Conservation (phyloP, 2,888 invertebrate genomes). For the Tinea trinotella region DNA sequence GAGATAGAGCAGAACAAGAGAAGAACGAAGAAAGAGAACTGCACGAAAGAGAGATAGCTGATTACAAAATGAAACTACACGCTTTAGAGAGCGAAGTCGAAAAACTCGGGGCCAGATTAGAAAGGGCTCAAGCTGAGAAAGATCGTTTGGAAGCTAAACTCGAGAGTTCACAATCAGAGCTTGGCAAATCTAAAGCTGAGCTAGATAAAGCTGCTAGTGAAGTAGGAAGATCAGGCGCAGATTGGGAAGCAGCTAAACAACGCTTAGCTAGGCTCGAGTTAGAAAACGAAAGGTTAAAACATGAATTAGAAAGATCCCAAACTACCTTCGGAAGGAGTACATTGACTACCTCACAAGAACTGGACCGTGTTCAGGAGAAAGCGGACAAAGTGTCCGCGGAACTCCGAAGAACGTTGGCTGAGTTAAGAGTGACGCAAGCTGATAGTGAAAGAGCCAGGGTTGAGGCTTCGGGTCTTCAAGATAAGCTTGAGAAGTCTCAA, state of each 20-base stretch:
- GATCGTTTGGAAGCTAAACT: slow-evolving; percentile 92
- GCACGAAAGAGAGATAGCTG: slow-evolving; percentile 93
- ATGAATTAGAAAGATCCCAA: slow-evolving; percentile 88
- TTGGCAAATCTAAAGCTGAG: slow-evolving; percentile 95
- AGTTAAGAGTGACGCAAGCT: slow-evolving; percentile 91
- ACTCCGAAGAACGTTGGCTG: slow-evolving; percentile 89
- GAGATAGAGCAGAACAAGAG: slow-evolving; percentile 95
- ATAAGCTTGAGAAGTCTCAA: slow-evolving; percentile 94
- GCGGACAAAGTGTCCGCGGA: slow-evolving; percentile 89
- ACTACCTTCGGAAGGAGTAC: slow-evolving; percentile 88
- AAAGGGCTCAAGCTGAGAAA: slow-evolving; percentile 91
- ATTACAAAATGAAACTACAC: slow-evolving; percentile 95
- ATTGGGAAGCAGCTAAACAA: slow-evolving; percentile 90
- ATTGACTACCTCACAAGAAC: slow-evolving; percentile 85
- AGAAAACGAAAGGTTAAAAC: slow-evolving; percentile 90
- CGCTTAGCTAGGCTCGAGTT: slow-evolving; percentile 87
- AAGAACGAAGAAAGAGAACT: slow-evolving; percentile 96
- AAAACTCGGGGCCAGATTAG: slow-evolving; percentile 87
- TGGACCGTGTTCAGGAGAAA: slow-evolving; percentile 86
- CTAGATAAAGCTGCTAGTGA: slow-evolving; percentile 92
- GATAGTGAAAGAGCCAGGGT: slow-evolving; percentile 90
- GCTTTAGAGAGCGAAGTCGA: slow-evolving; percentile 93
- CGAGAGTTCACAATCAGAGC: slow-evolving; percentile 92
- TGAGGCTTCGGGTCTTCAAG: slow-evolving; percentile 88
- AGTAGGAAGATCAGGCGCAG: slow-evolving; percentile 89